Evolutionary conservation across 2,113 vertebrate species (phyloP).

Genomic region (Electrona antarctica): DNA sequence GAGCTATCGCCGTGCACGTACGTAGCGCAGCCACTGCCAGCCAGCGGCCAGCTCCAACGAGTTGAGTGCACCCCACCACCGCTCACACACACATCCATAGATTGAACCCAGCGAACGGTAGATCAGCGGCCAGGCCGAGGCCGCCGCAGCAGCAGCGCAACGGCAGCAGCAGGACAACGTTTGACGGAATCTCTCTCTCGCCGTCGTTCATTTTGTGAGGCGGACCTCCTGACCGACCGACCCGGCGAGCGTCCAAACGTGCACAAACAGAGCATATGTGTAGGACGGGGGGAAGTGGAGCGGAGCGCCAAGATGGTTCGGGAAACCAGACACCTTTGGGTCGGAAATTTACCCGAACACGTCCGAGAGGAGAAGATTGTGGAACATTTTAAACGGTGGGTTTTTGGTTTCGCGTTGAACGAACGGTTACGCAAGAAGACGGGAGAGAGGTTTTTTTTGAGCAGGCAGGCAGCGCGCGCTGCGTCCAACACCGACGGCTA

Average conservation of each 20-base stretch:
- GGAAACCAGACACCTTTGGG: constrained; percentile 99
- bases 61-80: too few relatives aligned
- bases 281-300: constrained; percentile 69
- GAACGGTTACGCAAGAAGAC: constrained; percentile 70
- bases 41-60: too few relatives aligned
- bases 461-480: constrained; percentile 62
- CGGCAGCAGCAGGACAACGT: constrained; percentile 51
- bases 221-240: constrained; percentile 75
- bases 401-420: too few relatives aligned
- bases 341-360: constrained; percentile 99
- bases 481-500: constrained; percentile 29
- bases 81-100: constrained; percentile 22
- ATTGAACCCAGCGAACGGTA: not conserved
- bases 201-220: constrained; percentile 78
- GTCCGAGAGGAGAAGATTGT: constrained; percentile 98
- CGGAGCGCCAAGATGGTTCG: constrained; percentile 89
- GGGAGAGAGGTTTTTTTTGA: constrained; percentile 23
- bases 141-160: constrained; percentile 48
- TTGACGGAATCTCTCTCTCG: constrained; percentile 60
- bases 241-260: constrained; percentile 63
- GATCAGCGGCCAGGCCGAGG: constrained; percentile 6
- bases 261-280: constrained; percentile 71
- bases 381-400: constrained; percentile 98
- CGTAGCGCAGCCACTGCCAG: too few relatives aligned
- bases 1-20: too few relatives aligned